These are phyloP conservation scores for Argya squamiceps DNA, from an alignment of 2,797 vertebrate genomes.

Conservation along the genomic window DNA sequence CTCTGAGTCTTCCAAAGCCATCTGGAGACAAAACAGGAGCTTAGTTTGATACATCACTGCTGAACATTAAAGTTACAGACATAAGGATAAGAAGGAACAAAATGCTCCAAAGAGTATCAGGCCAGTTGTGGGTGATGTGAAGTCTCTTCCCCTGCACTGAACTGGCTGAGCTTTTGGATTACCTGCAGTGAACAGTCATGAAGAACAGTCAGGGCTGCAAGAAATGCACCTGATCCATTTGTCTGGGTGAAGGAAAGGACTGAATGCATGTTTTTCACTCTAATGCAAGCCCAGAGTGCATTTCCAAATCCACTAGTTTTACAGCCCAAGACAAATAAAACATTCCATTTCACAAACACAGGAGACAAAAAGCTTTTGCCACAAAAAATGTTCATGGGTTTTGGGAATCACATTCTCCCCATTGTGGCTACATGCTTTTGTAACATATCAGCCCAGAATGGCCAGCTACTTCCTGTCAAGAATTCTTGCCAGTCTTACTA, in stretches of 20 bases:
- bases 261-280: not conserved
- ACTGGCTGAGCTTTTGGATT: not conserved
- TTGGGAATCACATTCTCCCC: not conserved
- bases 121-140: not conserved
- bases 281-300: not conserved
- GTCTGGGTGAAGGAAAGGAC: not conserved
- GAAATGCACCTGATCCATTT: not conserved
- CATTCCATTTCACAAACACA: not conserved
- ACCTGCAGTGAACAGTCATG: not conserved
- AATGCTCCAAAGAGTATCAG: not conserved
- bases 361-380: not conserved
- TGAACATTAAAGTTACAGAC: not conserved
- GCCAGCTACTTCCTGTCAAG: not conserved
- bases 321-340: not conserved
- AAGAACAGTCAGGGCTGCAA: not conserved
- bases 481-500: not conserved
- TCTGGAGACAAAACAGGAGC: conserved; percentile 72
- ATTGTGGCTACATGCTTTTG: not conserved
- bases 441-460: not conserved
- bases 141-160: not conserved
- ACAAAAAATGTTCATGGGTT: not conserved
- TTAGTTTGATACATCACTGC: not conserved
- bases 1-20: conserved; percentile 87
- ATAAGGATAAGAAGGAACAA: not conserved
- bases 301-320: not conserved